Percentiles rank a stretch among this genome's conserved stretches.
Conservation (phyloP, 35 echinoderm and acorn worm genomes). For the Amphiura filiformis region DNA sequence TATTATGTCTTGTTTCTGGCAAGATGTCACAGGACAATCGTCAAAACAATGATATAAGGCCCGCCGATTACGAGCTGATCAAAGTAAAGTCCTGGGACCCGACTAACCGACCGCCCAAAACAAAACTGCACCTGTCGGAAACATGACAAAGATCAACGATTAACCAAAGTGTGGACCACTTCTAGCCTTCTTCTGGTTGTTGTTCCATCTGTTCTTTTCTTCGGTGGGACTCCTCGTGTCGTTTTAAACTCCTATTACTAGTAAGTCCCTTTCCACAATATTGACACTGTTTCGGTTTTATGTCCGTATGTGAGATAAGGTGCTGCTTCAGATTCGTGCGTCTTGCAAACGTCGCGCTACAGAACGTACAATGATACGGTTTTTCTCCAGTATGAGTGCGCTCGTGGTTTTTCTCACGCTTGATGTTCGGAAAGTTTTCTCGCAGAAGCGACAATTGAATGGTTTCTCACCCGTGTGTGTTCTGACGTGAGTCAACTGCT, state of each 20-base stretch:
- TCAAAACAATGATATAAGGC: too few species aligned
- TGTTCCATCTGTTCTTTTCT: background rate
- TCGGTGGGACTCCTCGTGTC: background rate
- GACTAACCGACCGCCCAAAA: too few species aligned
- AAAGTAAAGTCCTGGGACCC: too few species aligned
- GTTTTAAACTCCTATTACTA: background rate
- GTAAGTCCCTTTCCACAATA: conserved; percentile 16
- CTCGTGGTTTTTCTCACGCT: background rate
- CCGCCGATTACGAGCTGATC: too few species aligned
- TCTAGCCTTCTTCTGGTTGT: too few species aligned
- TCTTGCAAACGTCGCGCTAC: background rate
- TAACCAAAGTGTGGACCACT: too few species aligned
- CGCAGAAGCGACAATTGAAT: background rate
- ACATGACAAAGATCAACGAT: too few species aligned
- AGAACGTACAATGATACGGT: conserved; percentile 28
- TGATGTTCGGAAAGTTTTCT: background rate
- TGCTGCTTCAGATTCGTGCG: too few species aligned
- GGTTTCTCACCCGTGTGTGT: background rate
- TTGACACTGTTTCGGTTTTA: background rate
- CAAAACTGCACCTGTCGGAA: too few species aligned
- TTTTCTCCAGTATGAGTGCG: background rate
- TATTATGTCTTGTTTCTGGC: too few species aligned
- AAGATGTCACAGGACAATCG: too few species aligned
- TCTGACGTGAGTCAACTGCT: background rate
- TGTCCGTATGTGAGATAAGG: too few species aligned